A percentile compares a stretch with the other conserved stretches of the same genome.
Evolutionary conservation across 2,888 invertebrate genomes (phyloP).

Genomic region (Mimas tiliae): DNA sequence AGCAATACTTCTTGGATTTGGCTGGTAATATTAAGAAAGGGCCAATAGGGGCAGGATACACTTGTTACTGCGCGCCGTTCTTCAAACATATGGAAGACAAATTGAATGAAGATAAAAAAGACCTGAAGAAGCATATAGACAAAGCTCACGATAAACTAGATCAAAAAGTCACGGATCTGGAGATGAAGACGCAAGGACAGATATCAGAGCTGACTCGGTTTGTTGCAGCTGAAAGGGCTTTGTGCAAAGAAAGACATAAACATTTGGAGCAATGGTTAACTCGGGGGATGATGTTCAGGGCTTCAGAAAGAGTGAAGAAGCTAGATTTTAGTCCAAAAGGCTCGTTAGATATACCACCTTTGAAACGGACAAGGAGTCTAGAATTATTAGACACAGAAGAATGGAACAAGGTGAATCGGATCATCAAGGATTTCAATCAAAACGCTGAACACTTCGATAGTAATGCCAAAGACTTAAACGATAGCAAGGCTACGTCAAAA

Average conservation of each 20-base stretch:
- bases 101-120: slow-evolving; percentile 91
- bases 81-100: slow-evolving; percentile 94
- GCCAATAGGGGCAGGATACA: slow-evolving; percentile 96
- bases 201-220: slow-evolving; percentile 88
- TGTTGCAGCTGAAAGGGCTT: slow-evolving; percentile 86
- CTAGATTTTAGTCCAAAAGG: slow-evolving; percentile 81
- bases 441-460: slow-evolving; percentile 67
- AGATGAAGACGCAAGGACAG: slow-evolving; percentile 89
- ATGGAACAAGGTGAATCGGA: slow-evolving; percentile 72
- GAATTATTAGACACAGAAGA: slow-evolving; percentile 84
- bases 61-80: slow-evolving; percentile 96
- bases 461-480: slow-evolving; percentile 73
- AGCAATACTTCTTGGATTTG: slow-evolving; percentile 97
- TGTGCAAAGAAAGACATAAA: slow-evolving; percentile 86
- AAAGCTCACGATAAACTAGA: slow-evolving; percentile 92
- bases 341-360: slow-evolving; percentile 81
- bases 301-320: slow-evolving; percentile 78
- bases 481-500: slow-evolving; percentile 74
- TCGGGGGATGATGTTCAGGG: slow-evolving; percentile 86
- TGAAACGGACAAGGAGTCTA: slow-evolving; percentile 89
- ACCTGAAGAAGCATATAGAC: slow-evolving; percentile 91
- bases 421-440: slow-evolving; percentile 71
- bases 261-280: slow-evolving; percentile 89
- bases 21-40: slow-evolving; percentile 98
- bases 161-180: slow-evolving; percentile 91